Percentiles rank a stretch among this genome's conserved stretches.
Conservation (phyloP, 1,140 invertebrate genomes). For the Drosophila teissieri region DNA sequence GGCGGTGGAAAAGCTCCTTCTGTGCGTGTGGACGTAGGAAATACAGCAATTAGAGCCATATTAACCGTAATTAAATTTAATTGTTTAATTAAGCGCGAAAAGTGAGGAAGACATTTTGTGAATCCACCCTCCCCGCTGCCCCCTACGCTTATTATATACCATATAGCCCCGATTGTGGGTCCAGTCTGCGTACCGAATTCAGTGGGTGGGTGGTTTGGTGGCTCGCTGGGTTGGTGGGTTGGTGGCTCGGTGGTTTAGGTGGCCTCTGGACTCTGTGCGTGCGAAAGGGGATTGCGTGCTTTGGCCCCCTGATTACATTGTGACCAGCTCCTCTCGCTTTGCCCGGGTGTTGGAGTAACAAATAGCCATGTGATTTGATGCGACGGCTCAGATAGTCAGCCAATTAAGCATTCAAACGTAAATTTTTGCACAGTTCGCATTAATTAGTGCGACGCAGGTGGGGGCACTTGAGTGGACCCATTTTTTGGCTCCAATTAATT, state of each 20-base stretch:
- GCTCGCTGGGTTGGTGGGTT: no score
- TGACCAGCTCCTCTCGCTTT: slow-evolving; percentile 11
- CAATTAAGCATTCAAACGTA: slow-evolving; percentile 82
- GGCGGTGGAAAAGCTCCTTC: slow-evolving; percentile 20
- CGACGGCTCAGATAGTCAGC: slow-evolving; percentile 76
- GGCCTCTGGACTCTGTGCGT: slow-evolving; percentile 49
- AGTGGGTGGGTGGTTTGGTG: slow-evolving; percentile 35
- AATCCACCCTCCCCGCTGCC: not conserved
- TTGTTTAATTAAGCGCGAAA: slow-evolving; percentile 85
- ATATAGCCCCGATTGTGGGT: slow-evolving; percentile 19
- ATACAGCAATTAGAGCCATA: slow-evolving; percentile 85
- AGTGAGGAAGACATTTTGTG: slow-evolving; percentile 82
- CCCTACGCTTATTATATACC: slow-evolving; percentile 35
- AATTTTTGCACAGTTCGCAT: slow-evolving; percentile 76
- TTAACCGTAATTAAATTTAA: slow-evolving; percentile 85
- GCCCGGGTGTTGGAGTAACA: slow-evolving; percentile 73
- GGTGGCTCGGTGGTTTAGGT: slow-evolving; percentile 32
- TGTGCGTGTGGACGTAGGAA: slow-evolving; percentile 80
- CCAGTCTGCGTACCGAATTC: slow-evolving; percentile 15
- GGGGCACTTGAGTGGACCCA: slow-evolving; percentile 18
- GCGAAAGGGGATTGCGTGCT: slow-evolving; percentile 60
- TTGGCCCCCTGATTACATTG: slow-evolving; percentile 54
- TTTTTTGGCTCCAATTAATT: slow-evolving; percentile 45
- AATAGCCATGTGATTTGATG: slow-evolving; percentile 82
- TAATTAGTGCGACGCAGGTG: slow-evolving; percentile 54